These are phyloP conservation scores for Mantis religiosa DNA, from an alignment of 2,888 invertebrate genomes.

Conservation along the genomic window DNA sequence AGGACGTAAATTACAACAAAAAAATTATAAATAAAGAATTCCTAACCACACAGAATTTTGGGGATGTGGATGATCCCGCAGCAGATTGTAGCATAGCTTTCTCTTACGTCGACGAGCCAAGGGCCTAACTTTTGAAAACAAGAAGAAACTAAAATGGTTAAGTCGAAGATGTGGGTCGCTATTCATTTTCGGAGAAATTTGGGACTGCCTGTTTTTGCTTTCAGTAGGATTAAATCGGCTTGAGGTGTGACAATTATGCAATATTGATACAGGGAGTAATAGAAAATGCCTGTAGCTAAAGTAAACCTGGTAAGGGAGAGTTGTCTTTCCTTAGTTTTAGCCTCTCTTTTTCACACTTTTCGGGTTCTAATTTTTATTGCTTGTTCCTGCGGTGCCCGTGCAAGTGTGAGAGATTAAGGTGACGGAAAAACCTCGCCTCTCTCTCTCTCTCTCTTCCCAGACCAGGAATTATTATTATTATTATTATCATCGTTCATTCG, in stretches of 20 bases:
- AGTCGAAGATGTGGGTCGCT: no score
- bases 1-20: no score
- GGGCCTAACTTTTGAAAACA: no score
- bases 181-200: no score
- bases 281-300: not conserved
- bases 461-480: conserved; percentile 13
- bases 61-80: no score
- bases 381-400: conserved; percentile 18
- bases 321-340: not conserved
- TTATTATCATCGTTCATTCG: conserved; percentile 10
- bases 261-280: not conserved
- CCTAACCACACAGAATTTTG: no score
- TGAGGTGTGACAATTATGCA: not conserved
- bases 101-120: no score
- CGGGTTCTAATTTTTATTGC: conserved; percentile 17
- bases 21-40: no score
- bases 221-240: no score
- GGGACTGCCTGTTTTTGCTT: not conserved
- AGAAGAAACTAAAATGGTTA: no score
- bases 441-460: not conserved
- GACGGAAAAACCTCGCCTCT: conserved; percentile 29
- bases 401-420: conserved; percentile 31
- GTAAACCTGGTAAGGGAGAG: not conserved
- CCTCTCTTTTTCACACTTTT: conserved; percentile 9
- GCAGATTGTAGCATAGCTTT: no score